Evolutionary conservation across 2,888 invertebrate species (phyloP).

Genomic region (Hedychridium roseum): DNA sequence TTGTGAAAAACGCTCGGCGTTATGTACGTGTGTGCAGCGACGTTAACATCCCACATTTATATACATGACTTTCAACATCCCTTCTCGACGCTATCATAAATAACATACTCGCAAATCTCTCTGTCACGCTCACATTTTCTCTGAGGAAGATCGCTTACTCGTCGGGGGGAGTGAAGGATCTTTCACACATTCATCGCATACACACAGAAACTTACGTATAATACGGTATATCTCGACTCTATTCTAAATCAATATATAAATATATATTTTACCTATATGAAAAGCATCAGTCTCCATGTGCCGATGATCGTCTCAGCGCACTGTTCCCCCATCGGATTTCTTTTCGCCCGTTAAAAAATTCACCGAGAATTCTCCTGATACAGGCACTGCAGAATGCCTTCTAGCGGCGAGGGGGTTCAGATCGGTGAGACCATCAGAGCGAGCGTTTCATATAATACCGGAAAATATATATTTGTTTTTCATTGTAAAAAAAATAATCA

Average conservation of each 20-base stretch:
- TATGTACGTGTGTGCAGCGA: slow-evolving; percentile 17
- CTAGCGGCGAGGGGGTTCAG: slow-evolving; percentile 30
- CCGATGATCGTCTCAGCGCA: slow-evolving; percentile 44
- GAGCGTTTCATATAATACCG: slow-evolving; percentile 63
- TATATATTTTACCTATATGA: slow-evolving; percentile 64
- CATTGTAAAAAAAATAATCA: slow-evolving; percentile 62
- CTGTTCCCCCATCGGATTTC: slow-evolving; percentile 12
- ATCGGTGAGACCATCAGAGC: slow-evolving; percentile 49
- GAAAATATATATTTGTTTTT: slow-evolving; percentile 64
- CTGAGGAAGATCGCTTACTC: no score
- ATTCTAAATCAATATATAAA: slow-evolving; percentile 60
- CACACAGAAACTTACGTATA: slow-evolving; percentile 47
- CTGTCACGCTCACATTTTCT: slow-evolving; percentile 10
- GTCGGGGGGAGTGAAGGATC: slow-evolving; percentile 1
- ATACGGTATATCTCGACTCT: slow-evolving; percentile 50
- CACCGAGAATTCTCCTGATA: neutral
- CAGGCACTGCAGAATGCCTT: no score
- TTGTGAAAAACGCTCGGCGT: neutral
- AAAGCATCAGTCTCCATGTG: slow-evolving; percentile 62
- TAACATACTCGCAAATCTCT: slow-evolving; percentile 34
- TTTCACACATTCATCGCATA: slow-evolving; percentile 6
- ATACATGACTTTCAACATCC: slow-evolving; percentile 34
- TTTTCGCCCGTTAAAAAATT: no score
- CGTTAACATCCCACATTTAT: slow-evolving; percentile 41
- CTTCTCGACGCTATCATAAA: slow-evolving; percentile 30